These are phyloP conservation scores for Cosmorhoe ocellata DNA, from an alignment of 2,888 invertebrate genomes.

Conservation along the genomic window DNA sequence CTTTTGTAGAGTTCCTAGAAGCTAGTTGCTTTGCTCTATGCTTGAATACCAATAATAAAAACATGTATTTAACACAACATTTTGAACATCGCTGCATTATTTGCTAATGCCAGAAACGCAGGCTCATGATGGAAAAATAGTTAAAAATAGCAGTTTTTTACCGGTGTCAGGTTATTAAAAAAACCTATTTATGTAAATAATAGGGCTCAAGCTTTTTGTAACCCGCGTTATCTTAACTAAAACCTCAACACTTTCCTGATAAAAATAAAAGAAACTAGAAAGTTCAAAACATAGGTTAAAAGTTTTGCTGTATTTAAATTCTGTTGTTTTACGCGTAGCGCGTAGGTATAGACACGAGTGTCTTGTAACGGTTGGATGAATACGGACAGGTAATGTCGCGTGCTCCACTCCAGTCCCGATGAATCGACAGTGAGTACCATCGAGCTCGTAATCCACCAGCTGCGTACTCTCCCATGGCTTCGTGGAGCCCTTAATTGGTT, in stretches of 20 bases:
- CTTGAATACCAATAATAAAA: no score
- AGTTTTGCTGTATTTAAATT: neutral
- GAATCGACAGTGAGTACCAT: constrained; percentile 76
- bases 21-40: no score
- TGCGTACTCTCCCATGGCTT: constrained; percentile 75
- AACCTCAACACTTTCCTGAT: no score
- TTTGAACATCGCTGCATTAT: neutral
- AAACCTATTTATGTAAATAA: no score
- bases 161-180: no score
- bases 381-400: constrained; percentile 51
- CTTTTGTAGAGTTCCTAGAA: constrained; percentile 1
- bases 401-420: constrained; percentile 63
- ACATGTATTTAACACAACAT: no score
- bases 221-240: no score
- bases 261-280: no score
- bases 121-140: constrained; percentile 8
- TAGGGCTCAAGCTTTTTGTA: no score
- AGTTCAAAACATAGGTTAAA: no score
- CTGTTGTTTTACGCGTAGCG: constrained; percentile 14
- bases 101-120: constrained; percentile 11
- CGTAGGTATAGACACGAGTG: constrained; percentile 3
- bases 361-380: constrained; percentile 45
- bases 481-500: constrained; percentile 80
- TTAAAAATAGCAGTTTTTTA: no score
- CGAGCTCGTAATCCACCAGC: constrained; percentile 76